These are phyloP conservation scores for Metallyticus violacea DNA, from an alignment of 2,888 invertebrate species.

Conservation along the genomic window DNA sequence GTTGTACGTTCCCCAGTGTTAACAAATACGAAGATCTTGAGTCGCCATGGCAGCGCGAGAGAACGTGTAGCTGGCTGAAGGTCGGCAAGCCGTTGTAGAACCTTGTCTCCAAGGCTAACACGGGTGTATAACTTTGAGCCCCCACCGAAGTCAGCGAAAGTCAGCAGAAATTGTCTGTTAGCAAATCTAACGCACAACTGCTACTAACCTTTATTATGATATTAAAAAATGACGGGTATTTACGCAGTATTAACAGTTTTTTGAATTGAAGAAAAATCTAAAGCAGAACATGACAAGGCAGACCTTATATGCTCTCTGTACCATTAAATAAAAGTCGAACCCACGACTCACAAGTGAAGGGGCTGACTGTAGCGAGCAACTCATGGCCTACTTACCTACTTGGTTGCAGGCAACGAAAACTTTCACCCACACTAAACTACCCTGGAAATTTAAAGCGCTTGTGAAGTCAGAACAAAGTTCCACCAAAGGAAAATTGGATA, in stretches of 20 bases:
- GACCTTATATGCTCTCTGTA: too few species aligned
- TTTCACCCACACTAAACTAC: background rate
- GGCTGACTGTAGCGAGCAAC: background rate
- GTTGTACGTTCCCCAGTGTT: too few species aligned
- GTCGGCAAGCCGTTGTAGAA: background rate
- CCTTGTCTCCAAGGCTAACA: slow-evolving; percentile 20
- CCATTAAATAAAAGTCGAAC: background rate
- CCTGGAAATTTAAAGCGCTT: background rate
- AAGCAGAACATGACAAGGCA: too few species aligned
- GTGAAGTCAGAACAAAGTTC: too few species aligned
- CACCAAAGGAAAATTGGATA: too few species aligned
- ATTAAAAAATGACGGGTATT: too few species aligned
- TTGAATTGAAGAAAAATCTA: too few species aligned
- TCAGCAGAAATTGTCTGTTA: background rate
- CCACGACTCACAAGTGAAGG: background rate
- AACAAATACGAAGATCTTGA: background rate
- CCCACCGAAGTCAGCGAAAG: background rate
- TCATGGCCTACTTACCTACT: slow-evolving; percentile 4
- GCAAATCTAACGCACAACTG: too few species aligned
- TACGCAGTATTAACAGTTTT: too few species aligned
- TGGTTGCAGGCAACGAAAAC: background rate
- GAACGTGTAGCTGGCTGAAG: background rate
- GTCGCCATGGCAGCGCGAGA: background rate
- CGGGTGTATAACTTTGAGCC: background rate
- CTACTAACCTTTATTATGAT: too few species aligned